These are phyloP conservation scores for Pampus argenteus DNA, from an alignment of 2,797 vertebrate species.

Conservation along the genomic window DNA sequence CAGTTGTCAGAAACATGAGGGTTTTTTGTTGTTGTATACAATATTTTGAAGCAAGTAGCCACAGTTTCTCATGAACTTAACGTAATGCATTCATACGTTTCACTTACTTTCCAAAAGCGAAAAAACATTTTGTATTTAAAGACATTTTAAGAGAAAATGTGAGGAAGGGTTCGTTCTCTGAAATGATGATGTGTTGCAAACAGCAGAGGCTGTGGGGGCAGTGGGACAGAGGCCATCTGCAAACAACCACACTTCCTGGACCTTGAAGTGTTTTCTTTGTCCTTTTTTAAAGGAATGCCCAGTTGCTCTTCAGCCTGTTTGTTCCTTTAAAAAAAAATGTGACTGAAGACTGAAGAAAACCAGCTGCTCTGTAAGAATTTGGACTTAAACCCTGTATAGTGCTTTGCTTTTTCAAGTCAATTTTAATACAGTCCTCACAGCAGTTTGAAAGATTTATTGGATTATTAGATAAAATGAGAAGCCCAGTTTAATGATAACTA, in stretches of 20 bases:
- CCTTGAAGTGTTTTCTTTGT: constrained; percentile 37
- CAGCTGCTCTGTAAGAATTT: too few relatives aligned
- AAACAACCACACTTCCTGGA: constrained; percentile 53
- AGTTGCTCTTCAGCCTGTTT: constrained; percentile 15
- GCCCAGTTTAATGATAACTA: too few relatives aligned
- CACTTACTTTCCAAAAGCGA: not conserved
- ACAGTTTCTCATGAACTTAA: not conserved
- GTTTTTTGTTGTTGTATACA: not conserved
- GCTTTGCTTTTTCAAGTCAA: too few relatives aligned
- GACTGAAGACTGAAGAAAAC: too few relatives aligned
- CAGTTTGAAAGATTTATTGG: too few relatives aligned
- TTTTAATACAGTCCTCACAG: too few relatives aligned
- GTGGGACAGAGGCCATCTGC: constrained; percentile 25
- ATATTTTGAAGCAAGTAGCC: not conserved
- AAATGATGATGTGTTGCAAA: constrained; percentile 22
- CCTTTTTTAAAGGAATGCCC: constrained; percentile 10
- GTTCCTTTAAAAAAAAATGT: not conserved
- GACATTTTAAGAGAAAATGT: constrained; percentile 3
- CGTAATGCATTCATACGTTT: not conserved
- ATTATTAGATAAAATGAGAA: too few relatives aligned
- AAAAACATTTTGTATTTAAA: not conserved
- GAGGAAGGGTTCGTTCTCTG: not conserved
- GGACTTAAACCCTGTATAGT: too few relatives aligned
- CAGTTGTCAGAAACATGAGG: not conserved
- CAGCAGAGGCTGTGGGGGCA: not conserved